Evolutionary conservation across 1,140 invertebrate species (phyloP).

Genomic region (Cydia strobilella): DNA sequence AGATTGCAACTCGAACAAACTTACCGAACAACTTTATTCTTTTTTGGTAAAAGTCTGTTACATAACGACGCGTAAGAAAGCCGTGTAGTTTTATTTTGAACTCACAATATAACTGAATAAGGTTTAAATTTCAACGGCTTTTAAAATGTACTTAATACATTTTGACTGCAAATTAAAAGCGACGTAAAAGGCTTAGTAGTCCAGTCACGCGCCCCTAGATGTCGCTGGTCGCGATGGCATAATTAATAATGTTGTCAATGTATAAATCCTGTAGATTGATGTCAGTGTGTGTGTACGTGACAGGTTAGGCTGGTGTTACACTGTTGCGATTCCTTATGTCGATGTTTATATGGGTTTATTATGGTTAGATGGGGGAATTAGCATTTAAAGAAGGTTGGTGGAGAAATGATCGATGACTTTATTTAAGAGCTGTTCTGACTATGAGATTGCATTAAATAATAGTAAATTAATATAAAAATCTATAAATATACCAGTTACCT

Average conservation of each 20-base stretch:
- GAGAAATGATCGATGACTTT: neutral
- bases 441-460: no score
- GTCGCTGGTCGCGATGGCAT: constrained; percentile 13
- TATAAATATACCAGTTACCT: no score
- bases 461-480: no score
- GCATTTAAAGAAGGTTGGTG: neutral
- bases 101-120: neutral
- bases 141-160: neutral
- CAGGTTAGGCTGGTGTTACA: neutral
- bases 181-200: constrained; percentile 10
- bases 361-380: neutral
- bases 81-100: neutral
- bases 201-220: constrained; percentile 8
- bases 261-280: neutral
- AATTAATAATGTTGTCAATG: constrained; percentile 18
- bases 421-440: neutral
- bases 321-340: neutral
- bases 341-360: neutral
- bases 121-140: neutral
- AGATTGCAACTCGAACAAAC: no score
- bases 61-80: no score
- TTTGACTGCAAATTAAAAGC: neutral
- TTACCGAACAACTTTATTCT: no score
- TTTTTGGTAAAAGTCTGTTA: no score
- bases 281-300: neutral